Percentiles rank a stretch among this genome's conserved stretches.
phyloP scores from a whole-genome alignment of 2,113 vertebrate species.

The Felis chaus region DNA sequence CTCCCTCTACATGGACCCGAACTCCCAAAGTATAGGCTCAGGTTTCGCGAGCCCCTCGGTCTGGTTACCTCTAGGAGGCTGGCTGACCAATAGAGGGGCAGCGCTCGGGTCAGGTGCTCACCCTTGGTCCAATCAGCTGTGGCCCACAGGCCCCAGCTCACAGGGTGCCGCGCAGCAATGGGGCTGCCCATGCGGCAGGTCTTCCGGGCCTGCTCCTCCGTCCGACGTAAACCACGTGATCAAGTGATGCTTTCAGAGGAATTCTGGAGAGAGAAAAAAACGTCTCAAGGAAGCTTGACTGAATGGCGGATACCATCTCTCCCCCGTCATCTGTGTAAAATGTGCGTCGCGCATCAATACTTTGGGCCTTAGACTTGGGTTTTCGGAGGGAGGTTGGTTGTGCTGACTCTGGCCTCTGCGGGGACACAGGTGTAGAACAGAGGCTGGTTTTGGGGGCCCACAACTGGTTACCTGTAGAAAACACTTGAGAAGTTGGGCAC shows the following conservation, averaged over 20 bases:
- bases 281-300: not conserved
- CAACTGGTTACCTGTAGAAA: not conserved
- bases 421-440: not conserved
- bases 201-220: too few species aligned
- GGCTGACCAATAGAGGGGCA: not conserved
- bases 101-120: not conserved
- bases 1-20: accelerated
- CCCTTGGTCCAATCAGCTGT: not conserved
- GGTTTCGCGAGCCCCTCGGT: not conserved
- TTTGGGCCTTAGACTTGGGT: not conserved
- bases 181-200: not conserved
- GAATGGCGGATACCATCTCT: not conserved
- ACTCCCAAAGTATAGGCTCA: not conserved
- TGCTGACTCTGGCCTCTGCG: not conserved
- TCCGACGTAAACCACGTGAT: not conserved
- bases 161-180: accelerated
- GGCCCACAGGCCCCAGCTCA: accelerated
- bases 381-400: not conserved
- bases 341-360: not conserved
- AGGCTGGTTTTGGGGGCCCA: not conserved
- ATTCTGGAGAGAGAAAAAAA: not conserved
- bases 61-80: not conserved
- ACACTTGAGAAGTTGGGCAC: not conserved
- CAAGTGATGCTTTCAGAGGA: not conserved
- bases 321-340: not conserved